phyloP scores from a whole-genome alignment of 2,888 invertebrate genomes.

The Abscondita cerata region DNA sequence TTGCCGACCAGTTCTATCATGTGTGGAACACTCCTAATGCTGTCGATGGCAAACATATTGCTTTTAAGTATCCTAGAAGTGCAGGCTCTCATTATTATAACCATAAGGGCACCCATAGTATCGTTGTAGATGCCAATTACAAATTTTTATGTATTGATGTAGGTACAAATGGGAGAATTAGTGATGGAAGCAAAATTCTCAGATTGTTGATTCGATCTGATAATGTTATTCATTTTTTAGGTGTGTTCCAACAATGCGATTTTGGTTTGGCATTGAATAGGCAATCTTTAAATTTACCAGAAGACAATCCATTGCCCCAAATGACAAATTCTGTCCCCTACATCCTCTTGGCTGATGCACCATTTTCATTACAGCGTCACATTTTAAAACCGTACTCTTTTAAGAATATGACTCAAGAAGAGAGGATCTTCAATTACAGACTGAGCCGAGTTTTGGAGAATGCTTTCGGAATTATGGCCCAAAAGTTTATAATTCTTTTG shows the following conservation, averaged over 20 bases:
- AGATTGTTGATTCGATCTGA: background rate
- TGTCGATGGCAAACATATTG: conserved; percentile 1
- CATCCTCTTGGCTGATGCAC: background rate
- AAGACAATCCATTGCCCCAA: background rate
- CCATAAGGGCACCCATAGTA: conserved; percentile 3
- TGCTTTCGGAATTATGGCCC: conserved; percentile 10
- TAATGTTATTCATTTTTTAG: background rate
- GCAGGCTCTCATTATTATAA: conserved; percentile 8
- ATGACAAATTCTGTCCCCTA: background rate
- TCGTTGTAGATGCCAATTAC: background rate
- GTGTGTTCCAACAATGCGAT: no score
- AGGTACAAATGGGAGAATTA: no score
- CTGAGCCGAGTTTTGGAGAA: conserved; percentile 1
- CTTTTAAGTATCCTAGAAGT: background rate
- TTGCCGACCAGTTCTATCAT: background rate
- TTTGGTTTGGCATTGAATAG: no score
- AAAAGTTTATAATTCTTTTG: background rate
- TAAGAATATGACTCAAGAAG: background rate
- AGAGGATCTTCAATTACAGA: background rate
- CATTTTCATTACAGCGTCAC: background rate
- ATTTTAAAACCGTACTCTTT: conserved; percentile 1
- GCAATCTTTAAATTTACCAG: no score
- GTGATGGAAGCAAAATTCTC: background rate
- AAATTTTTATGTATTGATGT: no score
- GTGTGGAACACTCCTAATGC: background rate